Conservation (phyloP, 2,797 vertebrate genomes). For the Danio aesculapii region DNA sequence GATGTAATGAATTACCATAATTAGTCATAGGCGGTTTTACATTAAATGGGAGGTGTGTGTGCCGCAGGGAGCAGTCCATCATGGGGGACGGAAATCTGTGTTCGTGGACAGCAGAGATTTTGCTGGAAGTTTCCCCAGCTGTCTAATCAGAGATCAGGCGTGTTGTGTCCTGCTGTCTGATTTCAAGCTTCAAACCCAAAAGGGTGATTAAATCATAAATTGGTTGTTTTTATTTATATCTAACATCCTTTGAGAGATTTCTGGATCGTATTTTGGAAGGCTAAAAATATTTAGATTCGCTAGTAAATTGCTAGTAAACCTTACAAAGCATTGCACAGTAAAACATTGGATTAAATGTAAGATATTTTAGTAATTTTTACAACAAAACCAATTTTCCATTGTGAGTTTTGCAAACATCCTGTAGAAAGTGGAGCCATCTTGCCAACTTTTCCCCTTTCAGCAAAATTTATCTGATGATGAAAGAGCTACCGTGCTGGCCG, state of each 20-base stretch:
- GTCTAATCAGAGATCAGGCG: slow-evolving; percentile 41
- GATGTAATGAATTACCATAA: slow-evolving; percentile 99
- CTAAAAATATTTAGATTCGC: neutral
- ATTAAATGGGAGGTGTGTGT: slow-evolving; percentile 88
- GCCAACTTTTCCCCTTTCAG: slow-evolving; percentile 32
- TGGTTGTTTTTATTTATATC: neutral
- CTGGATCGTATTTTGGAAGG: slow-evolving; percentile 14
- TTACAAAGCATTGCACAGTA: neutral
- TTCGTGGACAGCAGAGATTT: slow-evolving; percentile 83
- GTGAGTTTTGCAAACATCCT: slow-evolving; percentile 14
- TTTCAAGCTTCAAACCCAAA: slow-evolving; percentile 25
- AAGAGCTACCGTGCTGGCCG: slow-evolving; percentile 50
- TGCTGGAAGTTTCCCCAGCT: slow-evolving; percentile 75
- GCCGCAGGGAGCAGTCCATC: slow-evolving; percentile 78
- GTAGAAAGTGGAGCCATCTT: slow-evolving; percentile 46
- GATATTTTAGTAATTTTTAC: no score
- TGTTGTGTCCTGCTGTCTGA: slow-evolving; percentile 16
- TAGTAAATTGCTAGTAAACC: neutral
- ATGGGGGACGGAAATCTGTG: slow-evolving; percentile 81
- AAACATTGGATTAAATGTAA: neutral
- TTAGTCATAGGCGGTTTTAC: slow-evolving; percentile 99
- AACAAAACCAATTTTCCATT: neutral
- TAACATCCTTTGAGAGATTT: neutral
- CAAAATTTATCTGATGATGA: slow-evolving; percentile 40
- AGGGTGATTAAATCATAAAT: slow-evolving; percentile 2